Base-by-base conservation (phyloP, 2,888 invertebrate species). In the Cosmia pyralina region DNA sequence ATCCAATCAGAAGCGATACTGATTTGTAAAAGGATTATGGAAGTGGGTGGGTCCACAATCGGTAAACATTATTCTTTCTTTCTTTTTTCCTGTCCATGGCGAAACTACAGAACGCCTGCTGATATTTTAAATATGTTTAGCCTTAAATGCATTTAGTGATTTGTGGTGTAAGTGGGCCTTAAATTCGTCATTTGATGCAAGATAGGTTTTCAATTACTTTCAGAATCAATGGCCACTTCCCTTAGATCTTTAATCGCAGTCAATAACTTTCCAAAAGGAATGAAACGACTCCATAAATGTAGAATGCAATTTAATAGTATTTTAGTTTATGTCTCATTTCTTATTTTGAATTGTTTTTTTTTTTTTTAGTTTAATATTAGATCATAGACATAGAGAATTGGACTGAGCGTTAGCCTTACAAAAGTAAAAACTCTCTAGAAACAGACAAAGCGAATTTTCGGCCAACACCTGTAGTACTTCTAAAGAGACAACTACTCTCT, bases 1-100 rank as follows among this genome's bases (percentile, higher is more conserved):
- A 48, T 34, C 46, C 19, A 48, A 75, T 75, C 19, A 67, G 41
- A 75, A 53, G 17, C 7, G 15, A 60, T 11, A 60, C 8, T 55
- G 19, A 44, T 48, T 52, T 41, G 41, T 19, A 48, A 46, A 59
- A 34, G 7, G 15, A 55, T 48, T 55, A 60, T 19, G 15, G 17
- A 60, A 53, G 48, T 67, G n/a, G 41, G n/a, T 41, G n/a, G 59
- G 13, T 15, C 17, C n/a, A 75, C 8, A n/a, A 50, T 48, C 5
- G 34, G 8, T 41, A 41, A 41, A 41, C 7, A 1, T 41, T 41
- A 41, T 41, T 41, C 6, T 38, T 38, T 4, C 41, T 41, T 41
- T 41, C 41, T 41, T 41, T 38, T 41, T 41, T 41, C 41, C 28
- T 28, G 28, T 28, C 41, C 41, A 41, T 8, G 13, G 28, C 4